Base-by-base conservation (phyloP, 2,888 invertebrate genomes). In the Drosophila neotestacea region DNA sequence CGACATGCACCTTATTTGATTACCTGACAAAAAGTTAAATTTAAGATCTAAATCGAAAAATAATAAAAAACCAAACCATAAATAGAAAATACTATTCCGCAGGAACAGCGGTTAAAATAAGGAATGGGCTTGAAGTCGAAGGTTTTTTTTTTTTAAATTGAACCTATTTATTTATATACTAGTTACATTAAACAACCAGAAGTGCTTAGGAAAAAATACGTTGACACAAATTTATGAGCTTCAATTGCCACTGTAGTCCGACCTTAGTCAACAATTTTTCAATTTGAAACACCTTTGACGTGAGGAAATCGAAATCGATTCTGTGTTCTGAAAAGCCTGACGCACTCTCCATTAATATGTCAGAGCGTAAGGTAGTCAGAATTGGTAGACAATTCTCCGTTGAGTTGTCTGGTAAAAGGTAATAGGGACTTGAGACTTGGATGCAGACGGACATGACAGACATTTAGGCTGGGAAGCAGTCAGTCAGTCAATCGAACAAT, bases 401-500 rank as follows among this genome's bases (percentile, higher is more conserved):
- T 41, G 41, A 58, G 46, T 54, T 73, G 30, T 38, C 16, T 32
- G 54, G n/a, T 56, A 7, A 9, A 6, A 32, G 6, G 32, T 32
- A 9, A 9, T 9, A 58, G 64, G 30, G 42, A 34, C 4, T 27
- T 10, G 27, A 13, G 36, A 16, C 34, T 13, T 5, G 11, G 10
- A 32, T 46, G 46, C 9, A 46, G 46, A 46, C 7, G 13, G 52
- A 47, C 58, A 46, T 42, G 44, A 36, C 61, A 58, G 61, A 51
- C 34, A 47, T 39, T 42, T n/a, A 36, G 61, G 11, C 42, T 55
- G 58, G 44, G 16, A 55, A 16, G 41, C 28, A 69, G 77, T 75
- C 70, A 75, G 84, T 88, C 86, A 86, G 81, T 88, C 89, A 86
- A 84, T 85, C 84, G 72, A 72, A 56, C 85, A 81, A 85, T 88